Evolutionary conservation across 2,113 vertebrate species (phyloP), one percentile per base, ranked within the genome.

Genomic region (Hemicordylus capensis): DNA sequence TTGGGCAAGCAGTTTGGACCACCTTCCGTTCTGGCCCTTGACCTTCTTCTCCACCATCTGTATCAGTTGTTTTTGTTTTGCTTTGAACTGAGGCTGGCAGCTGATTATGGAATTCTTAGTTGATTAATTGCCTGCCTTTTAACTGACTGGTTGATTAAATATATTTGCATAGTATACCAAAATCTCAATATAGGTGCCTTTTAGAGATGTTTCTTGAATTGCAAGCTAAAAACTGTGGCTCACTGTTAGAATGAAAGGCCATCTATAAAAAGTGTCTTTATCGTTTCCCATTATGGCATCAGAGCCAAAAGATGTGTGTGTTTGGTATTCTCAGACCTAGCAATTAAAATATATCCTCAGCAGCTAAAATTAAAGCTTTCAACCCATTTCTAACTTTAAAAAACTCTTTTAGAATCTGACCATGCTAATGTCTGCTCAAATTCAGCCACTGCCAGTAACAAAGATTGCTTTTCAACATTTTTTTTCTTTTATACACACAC

Each of bases 71-170:
- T n/a, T 19, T 42, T 58, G 54, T 72, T 72, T 56, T 20, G 22
- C 48, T 20, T 66, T 42, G 22, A 31, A 81, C 51, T 31, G 2
- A 4, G 31, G 63, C 64, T 67, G 64, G 64, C 67, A 42, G 54
- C 26, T 20, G 26, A 44, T 59, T 70, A n/a, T 31, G 17, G 54
- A 82, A n/a, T 82, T n/a, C 54, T 73, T 59, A 44, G 19, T 59
- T 58, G 80, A 56, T 82, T 42, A 44, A 59, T 46, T 28, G 44
- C 37, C 51, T 82, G 66, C 80, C 75, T 78, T 85, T 59, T 70
- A 20, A 78, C n/a, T 34, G 28, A 28, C n/a, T 31, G 39, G 28
- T 85, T 78, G 3, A 1, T 48, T 48, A 78, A 61, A 37, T 79
- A 31, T 48, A 26, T 59, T 37, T 48, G 37, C 20, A 26, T 72